Evolutionary conservation across 1,140 invertebrate species (phyloP).

Genomic region (roundworm (Caenorhabditis elegans)): WBcel235 BX284605.5:14190001-14190500

Average conservation of each 20-base stretch:
- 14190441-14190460: too few species aligned
- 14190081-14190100: not conserved
- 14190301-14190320: too few species aligned
- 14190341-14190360: too few species aligned
- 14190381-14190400: too few species aligned
- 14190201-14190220: not conserved
- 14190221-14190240: not conserved
- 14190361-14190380: too few species aligned
- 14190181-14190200: not conserved
- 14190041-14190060: not conserved
- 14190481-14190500: too few species aligned
- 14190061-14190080: not conserved
- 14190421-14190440: too few species aligned
- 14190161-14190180: not conserved
- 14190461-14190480: too few species aligned
- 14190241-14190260: not conserved
- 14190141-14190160: not conserved
- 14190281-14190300: conserved; percentile 24
- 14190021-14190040: not conserved
- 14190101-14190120: not conserved
- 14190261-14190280: conserved; percentile 7
- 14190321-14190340: too few species aligned
- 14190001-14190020: not conserved
- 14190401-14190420: too few species aligned
- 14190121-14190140: not conserved